These are phyloP conservation scores for Sinonovacula constricta DNA, from an alignment of 1,140 invertebrate genomes.

Conservation along the genomic window DNA sequence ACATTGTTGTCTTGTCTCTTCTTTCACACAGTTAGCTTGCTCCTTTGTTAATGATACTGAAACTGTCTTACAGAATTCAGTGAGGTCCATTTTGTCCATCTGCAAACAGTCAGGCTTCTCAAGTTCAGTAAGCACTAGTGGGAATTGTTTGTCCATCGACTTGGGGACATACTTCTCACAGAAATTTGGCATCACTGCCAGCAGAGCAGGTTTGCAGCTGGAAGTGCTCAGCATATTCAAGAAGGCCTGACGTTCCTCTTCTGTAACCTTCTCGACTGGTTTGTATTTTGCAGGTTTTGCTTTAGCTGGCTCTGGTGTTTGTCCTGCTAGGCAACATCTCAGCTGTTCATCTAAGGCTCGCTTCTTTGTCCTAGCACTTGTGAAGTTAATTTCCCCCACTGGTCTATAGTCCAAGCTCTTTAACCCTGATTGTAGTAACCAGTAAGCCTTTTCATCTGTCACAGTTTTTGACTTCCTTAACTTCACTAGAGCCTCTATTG, in stretches of 20 bases:
- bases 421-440: too few relatives aligned
- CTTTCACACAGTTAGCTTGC: constrained; percentile 38
- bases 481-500: too few relatives aligned
- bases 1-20: constrained; percentile 49
- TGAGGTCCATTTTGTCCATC: constrained; percentile 5
- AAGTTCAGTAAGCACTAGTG: constrained; percentile 17
- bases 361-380: too few relatives aligned
- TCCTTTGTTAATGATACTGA: constrained; percentile 16
- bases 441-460: too few relatives aligned
- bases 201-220: constrained; percentile 33
- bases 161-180: constrained; percentile 27
- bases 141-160: constrained; percentile 3
- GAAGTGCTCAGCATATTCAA: neutral
- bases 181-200: constrained; percentile 17
- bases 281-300: too few relatives aligned
- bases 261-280: too few relatives aligned
- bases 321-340: too few relatives aligned
- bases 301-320: too few relatives aligned
- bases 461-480: too few relatives aligned
- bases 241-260: neutral
- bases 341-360: too few relatives aligned
- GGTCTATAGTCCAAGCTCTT: too few relatives aligned
- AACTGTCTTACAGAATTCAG: constrained; percentile 21
- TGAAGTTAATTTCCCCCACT: too few relatives aligned
- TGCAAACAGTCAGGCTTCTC: neutral